A percentile compares a stretch with the other conserved stretches of the same genome.
phyloP scores from a whole-genome alignment of 2,113 vertebrate species.

The Grallaria varia region DNA sequence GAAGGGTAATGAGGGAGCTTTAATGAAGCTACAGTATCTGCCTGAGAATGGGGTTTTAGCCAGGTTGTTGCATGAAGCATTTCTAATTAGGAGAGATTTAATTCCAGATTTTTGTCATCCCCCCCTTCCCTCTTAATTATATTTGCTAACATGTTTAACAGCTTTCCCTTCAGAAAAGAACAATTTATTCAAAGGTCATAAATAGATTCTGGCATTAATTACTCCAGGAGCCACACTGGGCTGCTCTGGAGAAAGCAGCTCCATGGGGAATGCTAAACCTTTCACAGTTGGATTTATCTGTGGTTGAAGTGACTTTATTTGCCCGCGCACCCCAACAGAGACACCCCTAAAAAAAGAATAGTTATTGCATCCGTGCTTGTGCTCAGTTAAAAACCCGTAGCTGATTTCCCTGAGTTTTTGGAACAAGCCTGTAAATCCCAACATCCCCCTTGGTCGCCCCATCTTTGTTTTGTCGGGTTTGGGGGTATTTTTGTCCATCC shows the following conservation, averaged over 20 bases:
- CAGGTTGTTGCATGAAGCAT: background rate
- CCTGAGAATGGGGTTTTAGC: background rate
- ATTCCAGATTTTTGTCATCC: background rate
- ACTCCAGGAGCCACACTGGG: background rate
- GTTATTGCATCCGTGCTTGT: background rate
- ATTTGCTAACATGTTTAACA: conserved; percentile 3
- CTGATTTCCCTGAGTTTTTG: background rate
- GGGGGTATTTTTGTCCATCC: accelerated
- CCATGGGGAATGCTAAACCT: background rate
- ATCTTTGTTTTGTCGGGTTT: accelerated
- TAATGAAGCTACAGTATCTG: conserved; percentile 1
- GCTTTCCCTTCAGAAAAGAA: conserved; percentile 26
- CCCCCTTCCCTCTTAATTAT: background rate
- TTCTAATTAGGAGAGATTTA: conserved; percentile 3
- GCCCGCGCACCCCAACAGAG: background rate
- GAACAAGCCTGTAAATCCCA: background rate
- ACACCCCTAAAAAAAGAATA: background rate
- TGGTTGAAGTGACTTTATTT: background rate
- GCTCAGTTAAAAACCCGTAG: background rate
- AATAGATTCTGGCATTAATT: conserved; percentile 39
- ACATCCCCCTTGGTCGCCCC: too few species aligned
- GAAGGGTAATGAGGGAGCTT: background rate
- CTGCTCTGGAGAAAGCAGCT: background rate
- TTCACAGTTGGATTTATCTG: background rate
- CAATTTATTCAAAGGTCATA: conserved; percentile 13